phyloP scores from a whole-genome alignment of 2,797 vertebrate species.

The Hirundo rustica region DNA sequence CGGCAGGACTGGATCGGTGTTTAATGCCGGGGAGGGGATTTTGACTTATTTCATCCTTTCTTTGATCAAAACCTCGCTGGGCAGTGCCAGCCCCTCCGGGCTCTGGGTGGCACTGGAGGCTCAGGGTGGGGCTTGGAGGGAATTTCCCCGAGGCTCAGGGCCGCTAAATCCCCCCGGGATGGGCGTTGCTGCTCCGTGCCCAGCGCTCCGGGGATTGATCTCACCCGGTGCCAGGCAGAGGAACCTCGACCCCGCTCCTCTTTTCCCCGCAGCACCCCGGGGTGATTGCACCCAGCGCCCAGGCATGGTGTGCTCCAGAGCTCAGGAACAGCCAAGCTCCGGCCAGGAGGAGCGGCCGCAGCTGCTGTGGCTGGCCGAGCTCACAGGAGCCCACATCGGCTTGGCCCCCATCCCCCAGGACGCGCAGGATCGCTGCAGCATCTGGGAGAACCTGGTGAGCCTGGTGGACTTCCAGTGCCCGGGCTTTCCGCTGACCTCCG shows the following conservation, averaged over 20 bases:
- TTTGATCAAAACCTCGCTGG: fast-evolving
- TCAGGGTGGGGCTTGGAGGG: background rate
- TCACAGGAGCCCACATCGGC: background rate
- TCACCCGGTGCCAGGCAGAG: background rate
- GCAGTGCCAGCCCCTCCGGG: too few species aligned
- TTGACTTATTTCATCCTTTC: too few species aligned
- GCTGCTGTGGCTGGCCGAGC: background rate
- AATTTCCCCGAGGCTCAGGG: background rate
- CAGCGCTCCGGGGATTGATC: background rate
- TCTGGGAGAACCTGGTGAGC: conserved; percentile 16
- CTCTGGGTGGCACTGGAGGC: background rate
- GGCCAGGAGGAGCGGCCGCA: fast-evolving
- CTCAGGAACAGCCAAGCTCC: fast-evolving
- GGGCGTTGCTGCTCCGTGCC: fast-evolving
- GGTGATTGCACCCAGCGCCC: too few species aligned
- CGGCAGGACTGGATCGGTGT: fast-evolving
- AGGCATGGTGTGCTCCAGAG: background rate
- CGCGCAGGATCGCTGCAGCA: conserved; percentile 74
- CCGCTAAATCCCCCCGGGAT: background rate
- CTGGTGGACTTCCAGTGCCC: conserved; percentile 75
- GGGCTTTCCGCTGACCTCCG: conserved; percentile 86
- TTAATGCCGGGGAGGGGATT: fast-evolving
- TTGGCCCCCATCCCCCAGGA: conserved; percentile 50
- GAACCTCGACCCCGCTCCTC: background rate
- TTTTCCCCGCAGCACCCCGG: background rate